Evolutionary conservation across 2,888 invertebrate genomes (phyloP).

Genomic region (Pollenia griseotomentosa): DNA sequence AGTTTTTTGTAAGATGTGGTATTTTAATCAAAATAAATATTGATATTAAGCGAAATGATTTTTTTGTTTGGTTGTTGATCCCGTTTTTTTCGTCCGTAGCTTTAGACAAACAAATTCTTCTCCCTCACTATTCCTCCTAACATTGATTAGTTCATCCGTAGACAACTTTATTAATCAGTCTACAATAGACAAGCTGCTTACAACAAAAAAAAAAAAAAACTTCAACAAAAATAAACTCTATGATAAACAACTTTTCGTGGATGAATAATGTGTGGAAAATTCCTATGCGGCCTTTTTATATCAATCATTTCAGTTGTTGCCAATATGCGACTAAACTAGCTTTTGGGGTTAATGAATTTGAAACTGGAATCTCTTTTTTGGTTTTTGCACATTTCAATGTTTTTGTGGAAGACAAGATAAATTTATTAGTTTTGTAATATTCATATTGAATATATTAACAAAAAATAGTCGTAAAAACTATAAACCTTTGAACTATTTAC

Average conservation of each 20-base stretch:
- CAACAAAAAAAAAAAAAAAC: not conserved
- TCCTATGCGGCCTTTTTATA: slow-evolving; percentile 18
- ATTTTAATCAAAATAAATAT: too few relatives aligned
- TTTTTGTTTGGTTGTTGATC: too few relatives aligned
- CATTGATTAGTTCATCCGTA: too few relatives aligned
- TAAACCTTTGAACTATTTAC: slow-evolving; percentile 7
- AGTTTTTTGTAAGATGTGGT: too few relatives aligned
- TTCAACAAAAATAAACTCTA: not conserved
- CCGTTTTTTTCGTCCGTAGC: too few relatives aligned
- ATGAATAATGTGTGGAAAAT: slow-evolving; percentile 1
- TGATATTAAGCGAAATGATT: too few relatives aligned
- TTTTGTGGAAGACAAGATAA: slow-evolving; percentile 4
- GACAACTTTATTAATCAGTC: not conserved
- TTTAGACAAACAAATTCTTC: too few relatives aligned
- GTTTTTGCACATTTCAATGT: not conserved
- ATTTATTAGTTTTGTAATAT: slow-evolving; percentile 37
- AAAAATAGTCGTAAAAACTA: slow-evolving; percentile 7
- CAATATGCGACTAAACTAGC: not conserved
- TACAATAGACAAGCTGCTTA: too few relatives aligned
- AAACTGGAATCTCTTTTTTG: slow-evolving; percentile 16
- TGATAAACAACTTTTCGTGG: not conserved
- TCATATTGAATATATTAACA: slow-evolving; percentile 40
- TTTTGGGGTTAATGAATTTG: slow-evolving; percentile 9
- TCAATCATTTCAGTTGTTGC: slow-evolving; percentile 24
- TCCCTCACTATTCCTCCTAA: too few relatives aligned